Conservation (phyloP, 2,888 invertebrate genomes). For the Ophion ventricosus region DNA sequence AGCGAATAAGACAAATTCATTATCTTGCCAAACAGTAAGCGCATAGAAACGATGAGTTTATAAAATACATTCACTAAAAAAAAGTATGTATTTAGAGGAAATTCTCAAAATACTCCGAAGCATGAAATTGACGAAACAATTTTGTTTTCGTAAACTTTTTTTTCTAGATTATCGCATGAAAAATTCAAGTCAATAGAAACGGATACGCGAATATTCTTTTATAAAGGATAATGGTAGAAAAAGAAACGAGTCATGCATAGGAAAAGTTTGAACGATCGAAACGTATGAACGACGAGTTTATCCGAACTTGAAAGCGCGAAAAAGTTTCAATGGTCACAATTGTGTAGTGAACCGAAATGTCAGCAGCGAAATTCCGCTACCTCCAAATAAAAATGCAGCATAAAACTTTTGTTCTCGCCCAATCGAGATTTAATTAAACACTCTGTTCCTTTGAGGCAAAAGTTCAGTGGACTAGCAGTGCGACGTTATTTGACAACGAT, state of each 20-base stretch:
- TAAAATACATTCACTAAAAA: constrained; percentile 3
- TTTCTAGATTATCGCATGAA: neutral
- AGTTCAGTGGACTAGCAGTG: neutral
- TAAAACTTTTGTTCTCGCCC: neutral
- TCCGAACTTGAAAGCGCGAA: neutral
- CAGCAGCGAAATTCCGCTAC: neutral
- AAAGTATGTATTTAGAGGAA: neutral
- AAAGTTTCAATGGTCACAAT: neutral
- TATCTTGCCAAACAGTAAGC: neutral
- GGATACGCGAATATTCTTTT: neutral
- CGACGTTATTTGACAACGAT: neutral
- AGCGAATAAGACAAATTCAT: neutral
- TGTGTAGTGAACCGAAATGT: neutral
- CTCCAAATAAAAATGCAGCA: neutral
- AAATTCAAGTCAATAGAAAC: neutral
- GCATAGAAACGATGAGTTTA: neutral
- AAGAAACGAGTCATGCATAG: neutral
- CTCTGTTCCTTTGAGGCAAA: neutral
- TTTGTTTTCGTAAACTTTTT: neutral
- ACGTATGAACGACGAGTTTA: neutral
- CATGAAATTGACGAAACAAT: neutral
- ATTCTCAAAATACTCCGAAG: neutral
- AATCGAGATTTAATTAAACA: neutral
- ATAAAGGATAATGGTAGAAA: neutral
- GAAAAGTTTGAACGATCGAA: neutral